These are phyloP conservation scores for Stomatorhinus ivindoensis DNA, from an alignment of 2,113 vertebrate genomes.

Conservation along the genomic window DNA sequence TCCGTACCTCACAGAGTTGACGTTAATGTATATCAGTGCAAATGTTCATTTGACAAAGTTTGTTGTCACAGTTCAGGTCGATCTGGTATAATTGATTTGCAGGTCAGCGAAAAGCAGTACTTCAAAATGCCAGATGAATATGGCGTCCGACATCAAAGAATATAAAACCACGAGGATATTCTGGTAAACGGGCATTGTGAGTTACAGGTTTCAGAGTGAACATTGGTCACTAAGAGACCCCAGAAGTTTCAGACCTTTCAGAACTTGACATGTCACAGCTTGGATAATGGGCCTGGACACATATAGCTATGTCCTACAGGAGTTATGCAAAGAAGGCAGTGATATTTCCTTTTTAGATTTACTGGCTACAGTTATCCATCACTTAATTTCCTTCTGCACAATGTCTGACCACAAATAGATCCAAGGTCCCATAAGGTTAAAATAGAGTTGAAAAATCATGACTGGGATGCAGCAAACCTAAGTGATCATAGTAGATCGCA, in stretches of 20 bases:
- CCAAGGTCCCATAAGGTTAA: neutral
- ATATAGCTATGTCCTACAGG: too few relatives aligned
- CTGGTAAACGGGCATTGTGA: neutral
- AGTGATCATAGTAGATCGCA: neutral
- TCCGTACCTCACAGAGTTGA: neutral
- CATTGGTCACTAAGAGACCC: neutral
- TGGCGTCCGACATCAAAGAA: neutral
- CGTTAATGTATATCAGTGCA: neutral
- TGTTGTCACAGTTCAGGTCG: neutral
- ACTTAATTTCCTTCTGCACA: neutral
- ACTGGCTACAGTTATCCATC: neutral
- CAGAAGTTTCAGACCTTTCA: neutral
- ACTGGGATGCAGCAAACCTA: neutral
- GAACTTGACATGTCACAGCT: neutral
- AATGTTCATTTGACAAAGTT: neutral
- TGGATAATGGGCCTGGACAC: neutral
- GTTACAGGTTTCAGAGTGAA: neutral
- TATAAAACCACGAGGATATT: neutral
- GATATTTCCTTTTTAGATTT: neutral
- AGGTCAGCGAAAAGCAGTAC: neutral
- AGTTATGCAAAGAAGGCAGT: neutral
- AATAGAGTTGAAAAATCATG: neutral
- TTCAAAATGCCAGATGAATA: neutral
- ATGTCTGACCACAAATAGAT: neutral
- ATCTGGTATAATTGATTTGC: neutral